phyloP scores from a whole-genome alignment of 2,888 invertebrate genomes.

The Perdita meconis region DNA sequence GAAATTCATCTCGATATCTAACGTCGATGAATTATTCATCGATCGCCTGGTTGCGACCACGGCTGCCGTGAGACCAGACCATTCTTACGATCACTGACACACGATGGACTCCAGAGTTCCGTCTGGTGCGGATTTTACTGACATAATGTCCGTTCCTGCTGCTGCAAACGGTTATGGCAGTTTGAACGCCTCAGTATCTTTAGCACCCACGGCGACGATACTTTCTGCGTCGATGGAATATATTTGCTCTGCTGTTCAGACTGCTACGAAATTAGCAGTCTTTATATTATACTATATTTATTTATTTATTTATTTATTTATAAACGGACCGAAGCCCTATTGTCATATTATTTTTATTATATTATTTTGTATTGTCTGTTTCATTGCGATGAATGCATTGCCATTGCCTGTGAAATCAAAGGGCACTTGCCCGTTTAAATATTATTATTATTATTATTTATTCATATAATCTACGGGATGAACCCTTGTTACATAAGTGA shows the following conservation, averaged over 20 bases:
- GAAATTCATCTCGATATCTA: constrained; percentile 54
- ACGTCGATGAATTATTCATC: constrained; percentile 56
- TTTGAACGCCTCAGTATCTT: neutral
- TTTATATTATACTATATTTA: too few relatives aligned
- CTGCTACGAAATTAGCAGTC: neutral
- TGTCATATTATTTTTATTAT: too few relatives aligned
- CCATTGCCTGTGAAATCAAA: too few relatives aligned
- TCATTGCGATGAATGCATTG: too few relatives aligned
- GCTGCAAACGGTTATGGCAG: constrained; percentile 23
- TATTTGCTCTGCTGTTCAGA: too few relatives aligned
- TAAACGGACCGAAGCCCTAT: too few relatives aligned
- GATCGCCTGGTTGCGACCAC: constrained; percentile 21
- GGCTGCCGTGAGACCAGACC: constrained; percentile 35
- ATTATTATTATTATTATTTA: too few relatives aligned
- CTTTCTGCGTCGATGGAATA: neutral
- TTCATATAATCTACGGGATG: too few relatives aligned
- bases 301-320: too few relatives aligned
- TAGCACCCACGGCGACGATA: neutral
- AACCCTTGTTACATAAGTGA: too few relatives aligned
- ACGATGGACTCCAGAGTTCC: neutral
- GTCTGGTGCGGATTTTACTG: neutral
- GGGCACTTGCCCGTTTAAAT: too few relatives aligned
- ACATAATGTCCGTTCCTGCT: constrained; percentile 26
- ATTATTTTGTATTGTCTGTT: too few relatives aligned
- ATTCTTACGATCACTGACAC: constrained; percentile 29